phyloP scores from a whole-genome alignment of 2,797 vertebrate genomes.

The Phoeniculus purpureus region DNA sequence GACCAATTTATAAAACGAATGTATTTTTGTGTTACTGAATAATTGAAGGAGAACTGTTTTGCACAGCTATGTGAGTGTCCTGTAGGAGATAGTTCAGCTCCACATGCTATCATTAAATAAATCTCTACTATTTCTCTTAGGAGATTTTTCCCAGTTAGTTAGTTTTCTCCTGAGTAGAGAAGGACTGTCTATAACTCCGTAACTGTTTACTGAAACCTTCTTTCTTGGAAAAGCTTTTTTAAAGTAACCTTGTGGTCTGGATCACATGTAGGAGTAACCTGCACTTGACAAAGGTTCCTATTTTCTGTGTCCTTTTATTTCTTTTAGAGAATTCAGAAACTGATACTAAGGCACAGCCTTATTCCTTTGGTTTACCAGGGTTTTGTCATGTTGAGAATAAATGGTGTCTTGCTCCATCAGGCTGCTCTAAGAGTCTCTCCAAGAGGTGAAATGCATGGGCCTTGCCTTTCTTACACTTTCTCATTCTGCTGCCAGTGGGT shows the following conservation, averaged over 20 bases:
- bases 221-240: neutral
- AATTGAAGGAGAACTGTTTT: neutral
- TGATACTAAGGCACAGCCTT: neutral
- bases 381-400: neutral
- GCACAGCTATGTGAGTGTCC: neutral
- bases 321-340: neutral
- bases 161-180: neutral
- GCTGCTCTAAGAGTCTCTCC: neutral
- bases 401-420: neutral
- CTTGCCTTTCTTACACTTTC: neutral
- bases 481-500: neutral
- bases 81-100: neutral
- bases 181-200: neutral
- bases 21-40: neutral
- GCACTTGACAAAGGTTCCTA: neutral
- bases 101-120: accelerated
- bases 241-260: neutral
- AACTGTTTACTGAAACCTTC: neutral
- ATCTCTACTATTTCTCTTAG: neutral
- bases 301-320: neutral
- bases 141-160: neutral
- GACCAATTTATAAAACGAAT: neutral
- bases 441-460: neutral
- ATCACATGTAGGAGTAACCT: neutral
- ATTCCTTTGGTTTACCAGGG: neutral